Evolutionary conservation across 1,140 invertebrate species (phyloP), one percentile per base, ranked within the genome.

Genomic region (Heterodera carotae): DNA sequence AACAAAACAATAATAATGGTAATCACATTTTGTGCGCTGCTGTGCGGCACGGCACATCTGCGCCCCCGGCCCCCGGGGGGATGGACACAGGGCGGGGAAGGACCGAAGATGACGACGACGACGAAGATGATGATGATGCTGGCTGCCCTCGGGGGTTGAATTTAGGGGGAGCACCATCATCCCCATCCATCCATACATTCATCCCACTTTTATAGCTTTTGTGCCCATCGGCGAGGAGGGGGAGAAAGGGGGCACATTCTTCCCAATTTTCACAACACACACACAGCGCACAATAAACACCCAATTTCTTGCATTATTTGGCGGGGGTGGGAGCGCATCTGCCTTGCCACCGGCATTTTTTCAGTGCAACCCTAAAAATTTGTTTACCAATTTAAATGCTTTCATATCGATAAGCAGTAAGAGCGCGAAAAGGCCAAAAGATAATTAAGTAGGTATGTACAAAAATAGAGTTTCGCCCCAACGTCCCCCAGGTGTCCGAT

Each of bases 1-100:
- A n/a, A n/a, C 36, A 53, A 53, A 53, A 53, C 48, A 53, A 53
- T 53, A 53, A 53, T 53, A 53, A 53, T 53, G 48, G 48, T 53
- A 53, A 53, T 53, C 48, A 15, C 48, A 53, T 53, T 53, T 53
- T 53, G 48, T 53, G 5, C 4, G 36, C 36, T 39, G 36, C 36
- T 39, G 36, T 10, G 36, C 36, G 36, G 36, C 36, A n/a, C n/a
- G 48, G 48, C 48, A 53, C 48, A 53, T 53, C 48, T 53, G 48
- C 48, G 10, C 48, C 48, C 48, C 18, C 4, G 0, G 18, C 36
- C 36, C 6, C 36, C 36, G 36, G 36, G 12, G 36, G 36, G 6
- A n/a, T n/a, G n/a, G n/a, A n/a, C n/a, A n/a, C n/a, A n/a, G 36
- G 36, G 36, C 36, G 36, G 36, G 4, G 36, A 39, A 39, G 10